Percentiles rank a stretch among this genome's conserved stretches.
Conservation (phyloP, 2,797 vertebrate species). For the Lemur catta region DNA sequence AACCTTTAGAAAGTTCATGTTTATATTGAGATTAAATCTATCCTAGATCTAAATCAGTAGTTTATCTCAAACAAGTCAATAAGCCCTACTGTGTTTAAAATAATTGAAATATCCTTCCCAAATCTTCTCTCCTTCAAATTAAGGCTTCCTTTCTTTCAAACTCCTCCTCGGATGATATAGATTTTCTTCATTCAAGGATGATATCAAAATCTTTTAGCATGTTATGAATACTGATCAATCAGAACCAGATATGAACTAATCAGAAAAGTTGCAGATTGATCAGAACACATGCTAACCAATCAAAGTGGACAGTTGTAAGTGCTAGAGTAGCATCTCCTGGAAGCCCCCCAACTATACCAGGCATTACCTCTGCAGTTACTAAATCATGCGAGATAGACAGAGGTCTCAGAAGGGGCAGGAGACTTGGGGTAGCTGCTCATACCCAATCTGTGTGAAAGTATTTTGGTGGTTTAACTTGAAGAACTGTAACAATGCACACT, state of each 20-base stretch:
- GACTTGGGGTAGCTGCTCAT: neutral
- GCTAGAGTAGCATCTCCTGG: neutral
- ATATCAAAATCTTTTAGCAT: neutral
- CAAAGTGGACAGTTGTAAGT: neutral
- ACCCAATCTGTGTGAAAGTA: neutral
- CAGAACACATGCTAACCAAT: neutral
- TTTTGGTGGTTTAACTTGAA: neutral
- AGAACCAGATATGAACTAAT: neutral
- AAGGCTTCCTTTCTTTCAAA: neutral
- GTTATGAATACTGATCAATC: neutral
- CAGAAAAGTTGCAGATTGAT: neutral
- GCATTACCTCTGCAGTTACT: neutral
- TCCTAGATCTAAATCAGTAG: neutral
- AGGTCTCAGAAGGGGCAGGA: neutral
- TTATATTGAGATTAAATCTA: neutral
- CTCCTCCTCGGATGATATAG: neutral
- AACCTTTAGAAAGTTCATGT: neutral
- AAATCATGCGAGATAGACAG: neutral
- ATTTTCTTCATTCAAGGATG: neutral
- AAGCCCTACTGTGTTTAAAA: neutral
- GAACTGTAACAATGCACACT: neutral
- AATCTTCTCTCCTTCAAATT: neutral
- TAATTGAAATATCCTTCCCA: neutral
- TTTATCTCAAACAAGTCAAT: neutral
- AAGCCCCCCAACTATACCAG: neutral